Conservation (phyloP, 2,797 vertebrate species). For the Xiphophorus birchmanni region DNA sequence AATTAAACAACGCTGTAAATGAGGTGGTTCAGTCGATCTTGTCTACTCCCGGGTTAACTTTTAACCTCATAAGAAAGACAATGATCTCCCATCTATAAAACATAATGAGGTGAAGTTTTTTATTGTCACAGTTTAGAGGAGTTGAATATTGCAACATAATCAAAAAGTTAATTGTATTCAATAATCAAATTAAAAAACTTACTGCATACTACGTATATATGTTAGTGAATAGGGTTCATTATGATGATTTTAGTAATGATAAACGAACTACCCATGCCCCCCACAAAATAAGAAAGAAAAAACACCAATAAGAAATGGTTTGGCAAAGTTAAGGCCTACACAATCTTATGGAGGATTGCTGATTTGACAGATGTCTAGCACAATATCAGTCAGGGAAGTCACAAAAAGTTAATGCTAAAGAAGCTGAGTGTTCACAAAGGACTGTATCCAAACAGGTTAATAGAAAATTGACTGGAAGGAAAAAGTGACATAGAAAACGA, state of each 20-base stretch:
- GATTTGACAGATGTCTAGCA: background rate
- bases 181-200: background rate
- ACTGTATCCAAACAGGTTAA: background rate
- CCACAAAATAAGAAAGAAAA: too few relatives aligned
- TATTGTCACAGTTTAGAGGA: background rate
- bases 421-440: background rate
- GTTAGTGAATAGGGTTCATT: too few relatives aligned
- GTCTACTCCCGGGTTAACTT: background rate
- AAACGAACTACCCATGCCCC: too few relatives aligned
- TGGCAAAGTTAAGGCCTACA: background rate
- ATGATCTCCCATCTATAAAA: background rate
- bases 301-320: background rate
- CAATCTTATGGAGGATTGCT: background rate
- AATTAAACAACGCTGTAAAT: background rate
- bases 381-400: background rate
- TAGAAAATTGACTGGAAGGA: background rate
- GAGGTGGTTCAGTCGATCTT: background rate
- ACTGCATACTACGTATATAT: background rate
- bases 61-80: background rate
- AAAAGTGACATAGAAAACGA: background rate
- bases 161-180: background rate
- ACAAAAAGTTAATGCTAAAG: background rate
- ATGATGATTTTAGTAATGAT: background rate
- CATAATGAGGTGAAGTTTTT: background rate
- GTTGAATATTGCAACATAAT: background rate